phyloP scores from a whole-genome alignment of 2,113 vertebrate species.

The Prochilodus magdalenae region DNA sequence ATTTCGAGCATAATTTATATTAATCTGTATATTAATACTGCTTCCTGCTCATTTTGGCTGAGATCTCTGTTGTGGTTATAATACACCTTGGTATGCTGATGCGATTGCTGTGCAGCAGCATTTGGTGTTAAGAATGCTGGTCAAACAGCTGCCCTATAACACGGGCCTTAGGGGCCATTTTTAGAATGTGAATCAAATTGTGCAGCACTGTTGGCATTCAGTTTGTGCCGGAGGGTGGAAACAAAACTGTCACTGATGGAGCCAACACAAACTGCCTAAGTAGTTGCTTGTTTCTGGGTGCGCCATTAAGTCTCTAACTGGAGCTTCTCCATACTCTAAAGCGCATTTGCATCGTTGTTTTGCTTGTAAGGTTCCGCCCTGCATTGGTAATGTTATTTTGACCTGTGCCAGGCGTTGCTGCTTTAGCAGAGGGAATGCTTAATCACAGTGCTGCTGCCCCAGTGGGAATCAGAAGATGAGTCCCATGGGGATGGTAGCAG shows the following conservation, averaged over 20 bases:
- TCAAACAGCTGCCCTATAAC: conserved; percentile 37
- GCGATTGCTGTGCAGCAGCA: not conserved
- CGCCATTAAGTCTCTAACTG: not conserved
- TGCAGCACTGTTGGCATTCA: conserved; percentile 20
- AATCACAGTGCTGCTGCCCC: conserved; percentile 58
- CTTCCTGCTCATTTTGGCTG: not conserved
- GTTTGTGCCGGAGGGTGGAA: not conserved
- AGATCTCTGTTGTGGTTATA: not conserved
- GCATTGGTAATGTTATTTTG: conserved; percentile 65
- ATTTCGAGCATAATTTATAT: not conserved
- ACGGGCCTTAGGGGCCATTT: conserved; percentile 1
- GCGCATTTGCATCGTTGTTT: conserved; percentile 19
- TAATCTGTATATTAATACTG: not conserved
- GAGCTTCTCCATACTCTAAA: conserved; percentile 9
- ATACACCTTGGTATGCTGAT: conserved; percentile 15
- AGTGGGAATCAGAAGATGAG: conserved; percentile 73
- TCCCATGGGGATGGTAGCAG: conserved; percentile 65
- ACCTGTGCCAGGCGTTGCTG: conserved; percentile 60
- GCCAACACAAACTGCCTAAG: conserved; percentile 3
- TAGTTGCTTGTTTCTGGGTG: not conserved
- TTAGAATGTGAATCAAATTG: conserved; percentile 26
- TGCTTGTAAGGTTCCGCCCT: conserved; percentile 40
- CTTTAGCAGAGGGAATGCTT: conserved; percentile 62
- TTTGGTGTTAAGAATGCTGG: conserved; percentile 29
- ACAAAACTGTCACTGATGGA: not conserved